phyloP scores from a whole-genome alignment of 2,113 vertebrate species.

The Zapus hudsonius region DNA sequence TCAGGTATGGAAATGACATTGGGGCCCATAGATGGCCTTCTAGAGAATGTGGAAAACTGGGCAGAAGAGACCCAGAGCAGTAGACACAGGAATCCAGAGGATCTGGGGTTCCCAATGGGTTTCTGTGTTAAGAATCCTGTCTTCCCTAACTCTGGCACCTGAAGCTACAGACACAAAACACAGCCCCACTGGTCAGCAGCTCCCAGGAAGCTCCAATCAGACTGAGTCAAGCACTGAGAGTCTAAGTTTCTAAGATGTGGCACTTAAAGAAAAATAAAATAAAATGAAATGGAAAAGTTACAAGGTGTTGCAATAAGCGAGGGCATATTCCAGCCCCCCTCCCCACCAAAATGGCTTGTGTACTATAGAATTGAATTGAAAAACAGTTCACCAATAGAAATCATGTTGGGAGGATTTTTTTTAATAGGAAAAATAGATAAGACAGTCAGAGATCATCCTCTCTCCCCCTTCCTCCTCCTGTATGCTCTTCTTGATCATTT shows the following conservation, averaged over 20 bases:
- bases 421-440: background rate
- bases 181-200: background rate
- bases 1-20: background rate
- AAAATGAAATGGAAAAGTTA: no score
- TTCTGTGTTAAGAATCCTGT: background rate
- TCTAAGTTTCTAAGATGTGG: background rate
- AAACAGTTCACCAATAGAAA: conserved; percentile 12
- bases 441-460: background rate
- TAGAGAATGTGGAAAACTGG: fast-evolving
- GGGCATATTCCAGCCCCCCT: no score
- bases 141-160: background rate
- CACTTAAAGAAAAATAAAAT: background rate
- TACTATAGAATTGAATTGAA: background rate
- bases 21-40: background rate
- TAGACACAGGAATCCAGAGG: background rate
- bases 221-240: background rate
- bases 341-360: background rate
- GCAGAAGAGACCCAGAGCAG: background rate
- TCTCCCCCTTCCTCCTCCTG: background rate
- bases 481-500: no score
- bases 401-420: background rate
- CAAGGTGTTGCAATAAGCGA: background rate
- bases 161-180: background rate
- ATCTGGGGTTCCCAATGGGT: no score
- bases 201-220: no score